Percentiles rank a stretch among this genome's conserved stretches.
These are phyloP conservation scores for Pelvicachromis taeniatus DNA, from an alignment of 2,113 vertebrate species.

Conservation along the genomic window DNA sequence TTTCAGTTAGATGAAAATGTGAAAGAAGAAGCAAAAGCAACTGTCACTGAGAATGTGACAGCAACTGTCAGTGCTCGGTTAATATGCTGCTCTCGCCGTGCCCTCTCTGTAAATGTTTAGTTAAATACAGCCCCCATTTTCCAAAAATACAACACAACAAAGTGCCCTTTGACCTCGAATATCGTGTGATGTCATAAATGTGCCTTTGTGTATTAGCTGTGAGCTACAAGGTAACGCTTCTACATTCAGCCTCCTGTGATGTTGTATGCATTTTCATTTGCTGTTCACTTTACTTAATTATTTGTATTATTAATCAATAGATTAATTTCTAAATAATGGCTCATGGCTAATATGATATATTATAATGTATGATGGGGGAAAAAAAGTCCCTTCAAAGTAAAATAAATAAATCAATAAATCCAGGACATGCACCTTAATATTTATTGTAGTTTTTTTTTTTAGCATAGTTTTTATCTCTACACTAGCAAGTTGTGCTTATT, in stretches of 20 bases:
- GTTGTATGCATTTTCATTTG: background rate
- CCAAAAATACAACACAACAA: background rate
- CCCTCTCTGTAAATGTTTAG: background rate
- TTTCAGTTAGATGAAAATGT: background rate
- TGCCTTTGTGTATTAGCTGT: background rate
- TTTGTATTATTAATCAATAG: background rate
- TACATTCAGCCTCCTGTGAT: background rate
- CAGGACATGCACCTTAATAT: background rate
- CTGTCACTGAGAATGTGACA: background rate
- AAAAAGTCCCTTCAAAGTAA: background rate
- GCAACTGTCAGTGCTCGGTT: background rate
- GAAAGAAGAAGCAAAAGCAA: background rate
- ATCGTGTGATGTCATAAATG: background rate
- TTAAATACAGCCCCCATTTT: background rate
- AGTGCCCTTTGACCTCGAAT: background rate
- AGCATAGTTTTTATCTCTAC: background rate
- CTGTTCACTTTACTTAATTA: background rate
- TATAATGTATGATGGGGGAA: background rate
- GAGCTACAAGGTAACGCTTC: background rate
- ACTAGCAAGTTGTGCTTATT: constrained; percentile 7
- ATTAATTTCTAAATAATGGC: background rate
- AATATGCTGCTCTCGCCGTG: background rate
- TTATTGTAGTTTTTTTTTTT: background rate
- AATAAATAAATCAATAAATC: background rate
- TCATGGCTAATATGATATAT: background rate